Evolutionary conservation across 1,140 invertebrate species (phyloP), one percentile per base, ranked within the genome.

Genomic region (Cyclargus thomasi): DNA sequence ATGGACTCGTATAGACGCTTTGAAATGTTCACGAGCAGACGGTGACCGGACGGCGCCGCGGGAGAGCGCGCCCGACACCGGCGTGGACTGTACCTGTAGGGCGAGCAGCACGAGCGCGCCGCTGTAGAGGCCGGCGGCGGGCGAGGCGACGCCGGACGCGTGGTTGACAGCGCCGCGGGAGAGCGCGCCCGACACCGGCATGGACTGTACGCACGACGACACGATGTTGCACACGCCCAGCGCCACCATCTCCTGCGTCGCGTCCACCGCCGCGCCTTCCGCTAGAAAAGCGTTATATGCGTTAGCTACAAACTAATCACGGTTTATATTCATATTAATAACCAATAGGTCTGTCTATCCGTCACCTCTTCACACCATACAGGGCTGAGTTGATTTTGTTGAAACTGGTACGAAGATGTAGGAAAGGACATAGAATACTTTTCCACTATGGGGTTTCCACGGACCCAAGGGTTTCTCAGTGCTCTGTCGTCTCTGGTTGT

Each of bases 81-180:
- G 11, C 6, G 35, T 22, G 53, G 11, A 18, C 23, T 11, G 22
- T 73, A 90, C 90, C 80, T 94, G 93, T 8, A 97, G 86, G 1
- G 95, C 94, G 7, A 96, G 77, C 53, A 97, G 91, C 8, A 97
- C 96, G 14, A 95, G 88, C 39, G 94, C 91, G 64, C 94, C 96
- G 22, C 96, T 97, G 77, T 96, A 95, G 47, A 97, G 89, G 0
- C 96, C 95, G 93, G 96, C 96, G 66, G 96, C 93, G 17, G 96
- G 95, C 6, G 96, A 96, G 74, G 92, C 93, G 0, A 97, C 96
- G 14, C 96, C 96, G 73, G 95, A 95, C 14, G 95, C 95, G 79
- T 97, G 94, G 86, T 97, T 97, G 5, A 98, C 96, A 36, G 96
- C 96, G 64, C 96, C 97, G 57, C 95, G 91, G 17, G 95, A 95